These are phyloP conservation scores for Anthonomus grandis DNA, from an alignment of 1,140 invertebrate species.

Conservation along the genomic window DNA sequence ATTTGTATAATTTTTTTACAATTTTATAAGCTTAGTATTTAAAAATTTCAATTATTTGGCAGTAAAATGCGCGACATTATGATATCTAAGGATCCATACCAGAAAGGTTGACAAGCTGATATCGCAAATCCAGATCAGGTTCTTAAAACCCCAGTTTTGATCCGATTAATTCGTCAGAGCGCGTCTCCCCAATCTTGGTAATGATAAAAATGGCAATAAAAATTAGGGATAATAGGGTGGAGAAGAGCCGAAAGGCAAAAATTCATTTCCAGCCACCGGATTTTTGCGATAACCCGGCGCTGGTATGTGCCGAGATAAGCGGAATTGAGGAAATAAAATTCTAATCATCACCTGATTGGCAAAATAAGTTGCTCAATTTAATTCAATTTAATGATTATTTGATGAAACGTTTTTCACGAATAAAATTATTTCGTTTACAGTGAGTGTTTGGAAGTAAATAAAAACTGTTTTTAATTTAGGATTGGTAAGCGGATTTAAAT, in stretches of 20 bases:
- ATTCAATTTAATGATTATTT: slow-evolving; percentile 18
- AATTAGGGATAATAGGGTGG: slow-evolving; percentile 46
- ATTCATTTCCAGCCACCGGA: slow-evolving; percentile 27
- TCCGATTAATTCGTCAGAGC: slow-evolving; percentile 45
- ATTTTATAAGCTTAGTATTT: no score
- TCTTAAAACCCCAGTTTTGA: slow-evolving; percentile 44
- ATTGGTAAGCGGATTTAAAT: no score
- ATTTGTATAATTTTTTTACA: no score
- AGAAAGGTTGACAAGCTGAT: slow-evolving; percentile 33
- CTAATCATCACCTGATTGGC: slow-evolving; percentile 29
- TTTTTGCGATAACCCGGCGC: slow-evolving; percentile 22
- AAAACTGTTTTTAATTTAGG: no score
- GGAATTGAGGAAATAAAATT: slow-evolving; percentile 24
- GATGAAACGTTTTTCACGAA: slow-evolving; percentile 5
- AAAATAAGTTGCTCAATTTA: slow-evolving; percentile 22
- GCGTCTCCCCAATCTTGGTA: slow-evolving; percentile 46
- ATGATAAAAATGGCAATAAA: slow-evolving; percentile 50
- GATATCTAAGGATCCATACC: no score
- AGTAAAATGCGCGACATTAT: no score
- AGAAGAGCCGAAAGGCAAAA: slow-evolving; percentile 29
- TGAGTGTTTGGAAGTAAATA: no score
- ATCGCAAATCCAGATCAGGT: slow-evolving; percentile 46
- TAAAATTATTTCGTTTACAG: no score
- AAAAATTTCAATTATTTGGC: no score
- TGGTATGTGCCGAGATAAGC: slow-evolving; percentile 25